Percentiles rank a stretch among this genome's conserved stretches.
These are phyloP conservation scores for Thermophis baileyi DNA, from an alignment of 2,113 vertebrate genomes.

Conservation along the genomic window DNA sequence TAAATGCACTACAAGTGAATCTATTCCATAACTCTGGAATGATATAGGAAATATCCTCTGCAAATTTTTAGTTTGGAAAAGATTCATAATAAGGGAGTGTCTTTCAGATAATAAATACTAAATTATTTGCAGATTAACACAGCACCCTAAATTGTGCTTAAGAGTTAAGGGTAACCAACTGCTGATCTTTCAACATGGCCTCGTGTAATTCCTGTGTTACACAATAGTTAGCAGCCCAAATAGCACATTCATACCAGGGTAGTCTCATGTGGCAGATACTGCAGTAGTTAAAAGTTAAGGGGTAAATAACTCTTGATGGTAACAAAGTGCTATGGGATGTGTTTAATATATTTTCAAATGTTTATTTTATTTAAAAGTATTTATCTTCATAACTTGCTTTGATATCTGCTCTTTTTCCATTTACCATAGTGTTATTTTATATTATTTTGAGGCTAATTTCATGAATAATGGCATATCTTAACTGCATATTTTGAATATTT, in stretches of 20 bases:
- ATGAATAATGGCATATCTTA: not conserved
- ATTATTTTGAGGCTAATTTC: not conserved
- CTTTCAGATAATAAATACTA: not conserved
- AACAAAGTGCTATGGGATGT: constrained; percentile 14
- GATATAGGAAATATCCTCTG: not conserved
- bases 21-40: not conserved
- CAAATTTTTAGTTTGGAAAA: not conserved
- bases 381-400: constrained; percentile 21
- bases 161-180: not conserved
- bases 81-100: not conserved
- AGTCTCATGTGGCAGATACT: not conserved
- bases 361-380: not conserved
- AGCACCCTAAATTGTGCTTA: not conserved
- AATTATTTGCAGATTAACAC: not conserved
- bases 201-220: not conserved
- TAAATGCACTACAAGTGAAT: not conserved
- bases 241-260: not conserved
- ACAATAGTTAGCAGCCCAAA: not conserved
- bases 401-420: not conserved
- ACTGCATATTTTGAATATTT: not conserved
- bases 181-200: not conserved
- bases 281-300: constrained; percentile 19
- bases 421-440: constrained; percentile 11
- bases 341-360: constrained; percentile 4
- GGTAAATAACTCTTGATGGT: not conserved